These are phyloP conservation scores for Allophyes oxyacanthae DNA, from an alignment of 2,888 invertebrate species.

Conservation along the genomic window DNA sequence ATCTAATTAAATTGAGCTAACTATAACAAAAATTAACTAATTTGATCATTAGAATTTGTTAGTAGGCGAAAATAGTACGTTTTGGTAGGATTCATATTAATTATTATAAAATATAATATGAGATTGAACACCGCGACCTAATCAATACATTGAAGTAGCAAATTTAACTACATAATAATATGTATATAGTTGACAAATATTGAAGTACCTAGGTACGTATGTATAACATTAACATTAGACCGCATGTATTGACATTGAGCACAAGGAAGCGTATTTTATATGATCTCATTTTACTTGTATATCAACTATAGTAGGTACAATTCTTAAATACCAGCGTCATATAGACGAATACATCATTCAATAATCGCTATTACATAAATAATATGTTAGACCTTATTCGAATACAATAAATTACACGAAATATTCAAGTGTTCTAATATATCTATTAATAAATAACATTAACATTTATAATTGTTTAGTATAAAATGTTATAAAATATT, in stretches of 20 bases:
- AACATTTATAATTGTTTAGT: slow-evolving; percentile 68
- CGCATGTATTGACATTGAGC: slow-evolving; percentile 86
- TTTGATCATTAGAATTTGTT: slow-evolving; percentile 69
- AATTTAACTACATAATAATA: slow-evolving; percentile 49
- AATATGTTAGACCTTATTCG: slow-evolving; percentile 81
- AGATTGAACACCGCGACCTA: slow-evolving; percentile 82
- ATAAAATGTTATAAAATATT: slow-evolving; percentile 65
- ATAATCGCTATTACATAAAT: slow-evolving; percentile 69
- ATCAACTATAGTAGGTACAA: slow-evolving; percentile 70
- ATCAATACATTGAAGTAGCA: slow-evolving; percentile 65
- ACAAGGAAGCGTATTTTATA: slow-evolving; percentile 83
- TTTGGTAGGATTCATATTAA: slow-evolving; percentile 64
- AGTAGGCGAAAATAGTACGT: slow-evolving; percentile 67
- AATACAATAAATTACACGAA: slow-evolving; percentile 79
- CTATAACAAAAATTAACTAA: slow-evolving; percentile 59
- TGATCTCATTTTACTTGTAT: slow-evolving; percentile 63
- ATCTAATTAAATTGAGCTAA: slow-evolving; percentile 59
- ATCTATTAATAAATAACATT: slow-evolving; percentile 70
- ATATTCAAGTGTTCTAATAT: slow-evolving; percentile 77
- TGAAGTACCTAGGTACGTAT: slow-evolving; percentile 52
- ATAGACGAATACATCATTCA: slow-evolving; percentile 80
- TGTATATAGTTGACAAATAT: slow-evolving; percentile 61
- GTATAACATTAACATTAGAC: slow-evolving; percentile 73
- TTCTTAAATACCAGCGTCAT: slow-evolving; percentile 85
- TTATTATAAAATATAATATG: slow-evolving; percentile 67